These are phyloP conservation scores for Pseudomyrmex flavicornis DNA, from an alignment of 1,140 invertebrate genomes.

Conservation along the genomic window DNA sequence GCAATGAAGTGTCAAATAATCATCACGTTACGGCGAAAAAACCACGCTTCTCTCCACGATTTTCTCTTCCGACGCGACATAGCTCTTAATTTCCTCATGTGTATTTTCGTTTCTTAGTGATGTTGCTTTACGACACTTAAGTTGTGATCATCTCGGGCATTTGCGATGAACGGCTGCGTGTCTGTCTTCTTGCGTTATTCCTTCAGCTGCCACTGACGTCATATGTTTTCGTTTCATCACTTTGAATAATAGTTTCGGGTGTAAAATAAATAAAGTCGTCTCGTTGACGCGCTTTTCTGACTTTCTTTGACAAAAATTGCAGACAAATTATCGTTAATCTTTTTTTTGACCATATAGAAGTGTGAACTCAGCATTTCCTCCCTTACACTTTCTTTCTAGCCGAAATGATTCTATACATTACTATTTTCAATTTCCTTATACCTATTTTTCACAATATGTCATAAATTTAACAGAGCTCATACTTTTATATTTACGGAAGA, in stretches of 20 bases:
- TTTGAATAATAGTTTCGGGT: constrained; percentile 9
- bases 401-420: too few relatives aligned
- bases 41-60: not conserved
- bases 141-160: constrained; percentile 9
- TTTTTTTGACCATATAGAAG: too few relatives aligned
- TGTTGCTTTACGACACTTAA: not conserved
- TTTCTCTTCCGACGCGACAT: not conserved
- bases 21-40: not conserved
- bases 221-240: constrained; percentile 43
- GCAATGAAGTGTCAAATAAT: not conserved
- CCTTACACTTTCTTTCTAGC: too few relatives aligned
- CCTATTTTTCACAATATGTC: too few relatives aligned
- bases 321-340: not conserved
- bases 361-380: too few relatives aligned
- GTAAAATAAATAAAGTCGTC: constrained; percentile 14
- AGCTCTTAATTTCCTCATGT: constrained; percentile 16
- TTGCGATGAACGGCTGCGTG: constrained; percentile 7
- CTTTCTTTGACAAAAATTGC: not conserved
- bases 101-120: constrained; percentile 18
- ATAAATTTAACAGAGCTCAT: too few relatives aligned
- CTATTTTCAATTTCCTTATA: too few relatives aligned
- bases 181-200: constrained; percentile 9
- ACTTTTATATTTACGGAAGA: too few relatives aligned
- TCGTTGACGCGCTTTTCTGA: not conserved
- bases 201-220: not conserved